These are phyloP conservation scores for Drosophila tani DNA, from an alignment of 1,140 invertebrate species.

Conservation along the genomic window DNA sequence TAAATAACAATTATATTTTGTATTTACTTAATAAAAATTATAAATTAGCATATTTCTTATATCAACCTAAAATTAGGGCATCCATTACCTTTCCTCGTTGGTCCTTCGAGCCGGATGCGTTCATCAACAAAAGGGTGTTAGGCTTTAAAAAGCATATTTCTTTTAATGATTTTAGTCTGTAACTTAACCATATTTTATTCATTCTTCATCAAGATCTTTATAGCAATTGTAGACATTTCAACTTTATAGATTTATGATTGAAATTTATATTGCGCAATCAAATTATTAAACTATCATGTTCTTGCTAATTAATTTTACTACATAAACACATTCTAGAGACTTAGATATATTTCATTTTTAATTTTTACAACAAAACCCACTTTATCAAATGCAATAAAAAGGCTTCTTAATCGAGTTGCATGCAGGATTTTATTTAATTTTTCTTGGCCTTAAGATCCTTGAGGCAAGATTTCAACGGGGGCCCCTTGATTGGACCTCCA, in stretches of 20 bases:
- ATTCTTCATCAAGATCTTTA: background rate
- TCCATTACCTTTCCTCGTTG: too few relatives aligned
- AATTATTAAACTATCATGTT: background rate
- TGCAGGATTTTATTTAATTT: constrained; percentile 10
- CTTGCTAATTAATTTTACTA: background rate
- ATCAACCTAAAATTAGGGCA: too few relatives aligned
- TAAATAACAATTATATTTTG: too few relatives aligned
- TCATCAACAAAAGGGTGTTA: too few relatives aligned
- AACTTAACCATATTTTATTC: background rate
- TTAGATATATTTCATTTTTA: background rate
- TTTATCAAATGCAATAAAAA: constrained; percentile 2
- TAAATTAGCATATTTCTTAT: too few relatives aligned
- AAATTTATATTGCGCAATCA: background rate
- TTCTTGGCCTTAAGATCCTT: background rate
- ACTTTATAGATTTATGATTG: background rate
- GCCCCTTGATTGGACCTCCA: background rate
- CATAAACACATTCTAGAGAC: background rate
- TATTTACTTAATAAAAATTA: background rate
- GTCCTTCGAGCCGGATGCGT: too few relatives aligned
- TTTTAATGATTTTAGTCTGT: background rate
- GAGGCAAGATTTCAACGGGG: background rate
- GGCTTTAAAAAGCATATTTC: background rate
- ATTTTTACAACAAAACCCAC: background rate
- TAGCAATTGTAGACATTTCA: background rate
- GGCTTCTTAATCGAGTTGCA: background rate